These are phyloP conservation scores for Tiliacea aurago DNA, from an alignment of 2,888 invertebrate species.

Conservation along the genomic window DNA sequence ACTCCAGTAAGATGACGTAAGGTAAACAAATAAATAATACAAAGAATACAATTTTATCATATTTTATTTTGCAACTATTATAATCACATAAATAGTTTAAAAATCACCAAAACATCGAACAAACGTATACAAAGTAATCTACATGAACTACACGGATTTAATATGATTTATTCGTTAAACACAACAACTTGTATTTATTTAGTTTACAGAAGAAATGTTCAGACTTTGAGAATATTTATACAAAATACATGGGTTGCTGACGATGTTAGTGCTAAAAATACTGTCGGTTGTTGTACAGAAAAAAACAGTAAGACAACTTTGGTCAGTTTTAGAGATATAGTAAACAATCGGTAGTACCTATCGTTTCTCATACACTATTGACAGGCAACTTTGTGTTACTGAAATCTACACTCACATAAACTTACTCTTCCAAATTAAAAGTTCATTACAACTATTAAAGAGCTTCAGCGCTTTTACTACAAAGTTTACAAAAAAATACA, in stretches of 20 bases:
- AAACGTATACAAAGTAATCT: constrained; percentile 63
- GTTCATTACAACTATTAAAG: background rate
- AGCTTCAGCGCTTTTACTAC: background rate
- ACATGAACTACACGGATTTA: constrained; percentile 51
- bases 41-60: constrained; percentile 41
- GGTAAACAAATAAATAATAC: constrained; percentile 20
- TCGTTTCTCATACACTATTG: background rate
- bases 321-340: background rate
- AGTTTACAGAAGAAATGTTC: constrained; percentile 54
- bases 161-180: constrained; percentile 44
- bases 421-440: background rate
- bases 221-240: constrained; percentile 59
- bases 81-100: constrained; percentile 67
- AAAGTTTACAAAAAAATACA: background rate
- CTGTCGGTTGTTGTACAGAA: background rate
- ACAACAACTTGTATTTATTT: constrained; percentile 48
- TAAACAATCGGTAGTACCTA: too few relatives aligned
- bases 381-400: background rate
- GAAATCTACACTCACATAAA: background rate
- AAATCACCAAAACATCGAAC: constrained; percentile 64
- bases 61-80: constrained; percentile 64
- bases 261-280: constrained; percentile 9
- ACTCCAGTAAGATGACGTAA: background rate
- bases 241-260: constrained; percentile 24
- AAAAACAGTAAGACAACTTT: constrained; percentile 9